Percentiles rank a stretch among this genome's conserved stretches.
Evolutionary conservation across 2,888 invertebrate genomes (phyloP).

Genomic region (Drosophila helvetica): DNA sequence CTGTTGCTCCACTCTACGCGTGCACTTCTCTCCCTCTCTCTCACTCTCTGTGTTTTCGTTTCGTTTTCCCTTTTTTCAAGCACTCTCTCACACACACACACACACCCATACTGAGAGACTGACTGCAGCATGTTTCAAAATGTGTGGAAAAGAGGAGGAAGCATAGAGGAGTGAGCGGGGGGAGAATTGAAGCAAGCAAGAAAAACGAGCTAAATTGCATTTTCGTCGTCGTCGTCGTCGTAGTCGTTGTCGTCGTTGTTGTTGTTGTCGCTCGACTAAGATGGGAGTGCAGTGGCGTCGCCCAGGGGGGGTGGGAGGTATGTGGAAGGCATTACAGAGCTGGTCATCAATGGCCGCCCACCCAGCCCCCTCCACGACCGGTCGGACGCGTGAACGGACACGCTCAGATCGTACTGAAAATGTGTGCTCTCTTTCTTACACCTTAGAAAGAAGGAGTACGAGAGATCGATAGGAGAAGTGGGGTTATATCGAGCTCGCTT

Average conservation of each 20-base stretch:
- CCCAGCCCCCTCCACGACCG: not conserved
- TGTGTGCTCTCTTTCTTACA: not conserved
- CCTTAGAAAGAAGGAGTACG: not conserved
- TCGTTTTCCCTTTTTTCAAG: slow-evolving; percentile 78
- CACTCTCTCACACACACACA: slow-evolving; percentile 39
- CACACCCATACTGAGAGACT: slow-evolving; percentile 10
- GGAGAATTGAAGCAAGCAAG: slow-evolving; percentile 71
- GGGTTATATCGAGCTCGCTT: not conserved
- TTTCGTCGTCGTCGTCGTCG: slow-evolving; percentile 59
- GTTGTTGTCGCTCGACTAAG: slow-evolving; percentile 53
- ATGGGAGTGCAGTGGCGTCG: slow-evolving; percentile 60
- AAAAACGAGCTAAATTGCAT: slow-evolving; percentile 80
- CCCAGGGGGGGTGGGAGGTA: slow-evolving; percentile 21
- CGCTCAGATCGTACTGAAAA: not conserved
- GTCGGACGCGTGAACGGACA: not conserved
- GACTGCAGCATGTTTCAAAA: slow-evolving; percentile 18
- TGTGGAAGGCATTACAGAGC: not conserved
- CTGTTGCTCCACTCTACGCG: slow-evolving; percentile 57
- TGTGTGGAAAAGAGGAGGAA: slow-evolving; percentile 54
- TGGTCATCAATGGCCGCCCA: slow-evolving; percentile 32
- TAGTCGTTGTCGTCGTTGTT: slow-evolving; percentile 51
- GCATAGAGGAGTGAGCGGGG: slow-evolving; percentile 43
- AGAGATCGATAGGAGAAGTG: not conserved
- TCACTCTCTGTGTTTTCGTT: slow-evolving; percentile 67
- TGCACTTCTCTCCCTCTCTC: not conserved